phyloP scores from a whole-genome alignment of 2,888 invertebrate genomes.

The Pachycephus smyrnensis region DNA sequence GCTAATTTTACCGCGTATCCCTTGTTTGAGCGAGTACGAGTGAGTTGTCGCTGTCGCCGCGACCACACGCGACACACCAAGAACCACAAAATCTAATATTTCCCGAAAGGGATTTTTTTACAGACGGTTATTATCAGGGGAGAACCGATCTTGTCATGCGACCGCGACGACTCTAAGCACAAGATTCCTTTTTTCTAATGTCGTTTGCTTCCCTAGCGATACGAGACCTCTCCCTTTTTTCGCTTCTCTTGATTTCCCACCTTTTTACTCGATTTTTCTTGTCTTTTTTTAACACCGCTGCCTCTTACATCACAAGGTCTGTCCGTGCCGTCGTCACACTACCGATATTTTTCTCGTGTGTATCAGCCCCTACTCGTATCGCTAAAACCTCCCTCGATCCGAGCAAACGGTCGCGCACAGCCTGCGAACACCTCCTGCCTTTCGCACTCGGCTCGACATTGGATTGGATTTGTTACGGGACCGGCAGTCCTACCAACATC shows the following conservation, averaged over 20 bases:
- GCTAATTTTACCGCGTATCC: slow-evolving; percentile 2
- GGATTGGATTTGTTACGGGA: slow-evolving; percentile 49
- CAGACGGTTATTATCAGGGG: not conserved
- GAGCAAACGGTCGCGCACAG: slow-evolving; percentile 45
- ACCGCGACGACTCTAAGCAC: not conserved
- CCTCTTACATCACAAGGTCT: not conserved
- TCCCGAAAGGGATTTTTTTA: not conserved
- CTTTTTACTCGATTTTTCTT: not conserved
- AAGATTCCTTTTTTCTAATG: not conserved
- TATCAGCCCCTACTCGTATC: slow-evolving; percentile 15
- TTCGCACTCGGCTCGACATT: slow-evolving; percentile 53
- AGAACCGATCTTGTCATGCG: not conserved
- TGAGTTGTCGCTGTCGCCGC: not conserved
- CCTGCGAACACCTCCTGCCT: slow-evolving; percentile 45
- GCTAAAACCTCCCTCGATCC: slow-evolving; percentile 35
- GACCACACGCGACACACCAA: not conserved
- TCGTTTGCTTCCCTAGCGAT: not conserved
- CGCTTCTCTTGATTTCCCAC: not conserved
- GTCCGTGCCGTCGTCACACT: not conserved
- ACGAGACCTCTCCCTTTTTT: not conserved
- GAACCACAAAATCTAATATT: not conserved
- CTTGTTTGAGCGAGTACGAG: not conserved
- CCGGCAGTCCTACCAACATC: slow-evolving; percentile 45
- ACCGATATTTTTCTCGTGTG: slow-evolving; percentile 1
- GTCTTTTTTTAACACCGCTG: not conserved